phyloP scores from a whole-genome alignment of 1,140 invertebrate species.

The Arion vulgaris region DNA sequence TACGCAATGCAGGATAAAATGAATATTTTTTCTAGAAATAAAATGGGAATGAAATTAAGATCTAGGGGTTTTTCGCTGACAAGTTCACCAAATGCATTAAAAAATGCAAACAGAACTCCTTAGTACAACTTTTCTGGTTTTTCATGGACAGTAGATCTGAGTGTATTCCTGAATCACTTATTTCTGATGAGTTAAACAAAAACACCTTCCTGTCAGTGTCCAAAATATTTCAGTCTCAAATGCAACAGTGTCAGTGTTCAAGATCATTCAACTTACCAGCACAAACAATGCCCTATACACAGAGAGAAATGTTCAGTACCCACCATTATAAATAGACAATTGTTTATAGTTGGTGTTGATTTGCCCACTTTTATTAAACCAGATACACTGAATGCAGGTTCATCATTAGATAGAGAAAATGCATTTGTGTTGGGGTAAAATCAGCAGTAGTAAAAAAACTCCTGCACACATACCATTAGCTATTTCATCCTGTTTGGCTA shows the following conservation, averaged over 20 bases:
- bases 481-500: too few species aligned
- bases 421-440: background rate
- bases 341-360: background rate
- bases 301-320: background rate
- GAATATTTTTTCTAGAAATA: background rate
- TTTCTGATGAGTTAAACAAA: background rate
- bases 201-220: background rate
- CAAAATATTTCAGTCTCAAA: background rate
- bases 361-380: background rate
- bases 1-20: background rate
- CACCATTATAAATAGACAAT: background rate
- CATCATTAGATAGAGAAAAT: background rate
- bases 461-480: background rate
- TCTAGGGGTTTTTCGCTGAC: background rate
- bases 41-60: background rate
- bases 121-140: background rate
- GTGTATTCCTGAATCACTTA: background rate
- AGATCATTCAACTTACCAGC: too few species aligned
- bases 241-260: background rate
- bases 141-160: background rate
- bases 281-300: too few species aligned
- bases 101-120: background rate
- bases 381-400: background rate
- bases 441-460: background rate
- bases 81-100: background rate